Evolutionary conservation across 2,888 invertebrate species (phyloP).

Genomic region (Hydroisotoma schaefferi): DNA sequence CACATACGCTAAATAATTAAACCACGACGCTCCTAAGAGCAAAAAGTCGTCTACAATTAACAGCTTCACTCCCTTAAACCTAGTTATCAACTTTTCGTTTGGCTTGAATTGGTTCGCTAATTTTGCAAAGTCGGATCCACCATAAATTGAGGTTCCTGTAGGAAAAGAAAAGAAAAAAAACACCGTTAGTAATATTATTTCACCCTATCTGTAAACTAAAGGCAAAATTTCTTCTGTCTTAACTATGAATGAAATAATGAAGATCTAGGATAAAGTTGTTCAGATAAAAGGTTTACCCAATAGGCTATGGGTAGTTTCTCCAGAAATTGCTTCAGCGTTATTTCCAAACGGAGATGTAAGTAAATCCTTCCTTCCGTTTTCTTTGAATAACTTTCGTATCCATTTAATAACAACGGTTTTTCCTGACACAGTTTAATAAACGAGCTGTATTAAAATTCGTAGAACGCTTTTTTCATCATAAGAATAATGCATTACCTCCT

Average conservation of each 20-base stretch:
- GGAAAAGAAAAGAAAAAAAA: no score
- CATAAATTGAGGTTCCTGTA: not conserved
- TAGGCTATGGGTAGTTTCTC: not conserved
- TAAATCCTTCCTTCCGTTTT: not conserved
- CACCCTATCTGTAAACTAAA: no score
- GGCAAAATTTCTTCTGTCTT: no score
- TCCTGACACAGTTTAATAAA: not conserved
- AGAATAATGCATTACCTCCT: not conserved
- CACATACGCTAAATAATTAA: not conserved
- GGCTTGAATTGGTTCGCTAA: not conserved
- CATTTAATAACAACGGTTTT: not conserved
- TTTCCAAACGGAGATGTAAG: not conserved
- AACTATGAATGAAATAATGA: no score
- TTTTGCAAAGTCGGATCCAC: not conserved
- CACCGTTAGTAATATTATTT: no score
- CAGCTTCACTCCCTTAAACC: not conserved
- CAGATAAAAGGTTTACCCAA: no score
- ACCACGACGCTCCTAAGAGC: not conserved
- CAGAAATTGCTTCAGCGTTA: not conserved
- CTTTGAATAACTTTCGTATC: not conserved
- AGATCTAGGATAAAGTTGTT: no score
- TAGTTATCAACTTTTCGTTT: not conserved
- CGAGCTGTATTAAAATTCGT: not conserved
- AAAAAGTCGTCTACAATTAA: not conserved
- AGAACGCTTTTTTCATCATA: no score